Evolutionary conservation across 1,140 invertebrate genomes (phyloP).

Genomic region (Doryteuthis pealeii): DNA sequence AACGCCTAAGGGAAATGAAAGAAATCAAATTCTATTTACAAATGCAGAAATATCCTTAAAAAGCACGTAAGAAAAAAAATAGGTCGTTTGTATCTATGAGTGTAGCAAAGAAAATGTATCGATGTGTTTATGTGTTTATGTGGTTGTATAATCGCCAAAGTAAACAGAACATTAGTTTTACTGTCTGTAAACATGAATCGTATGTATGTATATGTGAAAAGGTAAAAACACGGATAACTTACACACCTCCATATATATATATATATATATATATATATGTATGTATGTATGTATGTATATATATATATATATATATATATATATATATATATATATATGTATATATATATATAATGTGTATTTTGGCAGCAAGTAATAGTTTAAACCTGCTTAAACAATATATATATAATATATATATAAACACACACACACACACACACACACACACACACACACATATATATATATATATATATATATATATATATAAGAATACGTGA

Average conservation of each 20-base stretch:
- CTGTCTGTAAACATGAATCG: slow-evolving; percentile 14
- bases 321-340: not conserved
- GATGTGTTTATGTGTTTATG: slow-evolving; percentile 30
- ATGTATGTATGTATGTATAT: slow-evolving; percentile 17
- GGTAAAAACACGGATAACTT: slow-evolving; percentile 13
- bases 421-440: slow-evolving; percentile 17
- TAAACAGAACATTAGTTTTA: no score
- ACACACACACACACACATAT: slow-evolving; percentile 16
- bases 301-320: not conserved
- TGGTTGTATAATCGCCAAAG: slow-evolving; percentile 25
- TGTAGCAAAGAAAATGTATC: slow-evolving; percentile 19
- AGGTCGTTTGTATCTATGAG: not conserved
- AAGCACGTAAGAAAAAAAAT: no score
- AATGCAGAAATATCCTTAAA: no score
- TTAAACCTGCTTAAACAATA: no score
- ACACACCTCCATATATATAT: slow-evolving; percentile 23
- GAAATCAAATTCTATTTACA: no score
- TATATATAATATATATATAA: slow-evolving; percentile 15
- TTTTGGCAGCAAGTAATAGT: no score
- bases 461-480: slow-evolving; percentile 17
- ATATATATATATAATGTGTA: no score
- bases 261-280: slow-evolving; percentile 21
- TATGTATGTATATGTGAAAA: slow-evolving; percentile 15
- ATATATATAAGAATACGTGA: not conserved
- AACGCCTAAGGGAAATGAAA: no score